Evolutionary conservation across 1,140 invertebrate species (phyloP).

Genomic region (Heliconius nattereri): DNA sequence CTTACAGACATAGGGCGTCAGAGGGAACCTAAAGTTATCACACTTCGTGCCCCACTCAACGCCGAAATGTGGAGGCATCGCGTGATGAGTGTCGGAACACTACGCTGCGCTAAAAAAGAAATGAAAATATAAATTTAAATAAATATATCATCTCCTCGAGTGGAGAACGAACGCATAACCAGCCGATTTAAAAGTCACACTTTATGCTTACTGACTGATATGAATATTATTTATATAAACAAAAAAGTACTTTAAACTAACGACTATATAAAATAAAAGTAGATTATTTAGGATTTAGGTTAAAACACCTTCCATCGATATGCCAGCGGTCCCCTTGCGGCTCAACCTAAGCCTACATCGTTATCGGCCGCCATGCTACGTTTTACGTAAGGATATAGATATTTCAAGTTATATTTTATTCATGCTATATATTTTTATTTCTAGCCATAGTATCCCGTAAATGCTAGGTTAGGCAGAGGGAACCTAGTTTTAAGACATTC

Average conservation of each 20-base stretch:
- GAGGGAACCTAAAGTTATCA: no score
- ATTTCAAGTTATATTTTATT: neutral
- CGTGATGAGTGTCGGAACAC: no score
- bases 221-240: neutral
- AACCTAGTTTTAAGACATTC: neutral
- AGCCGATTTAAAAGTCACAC: no score
- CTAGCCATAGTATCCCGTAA: neutral
- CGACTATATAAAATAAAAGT: neutral
- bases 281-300: neutral
- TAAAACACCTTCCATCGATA: slow-evolving; percentile 13
- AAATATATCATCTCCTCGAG: no score
- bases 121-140: no score
- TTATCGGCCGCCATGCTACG: neutral
- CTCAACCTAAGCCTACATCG: neutral
- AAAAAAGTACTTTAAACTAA: neutral
- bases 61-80: no score
- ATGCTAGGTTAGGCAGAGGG: neutral
- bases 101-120: no score
- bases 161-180: no score
- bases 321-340: neutral
- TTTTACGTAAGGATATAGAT: neutral
- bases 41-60: no score
- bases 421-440: neutral
- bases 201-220: no score
- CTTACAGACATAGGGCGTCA: no score